Base-by-base conservation (phyloP, 2,888 invertebrate genomes). In the Cotesia congregata region DNA sequence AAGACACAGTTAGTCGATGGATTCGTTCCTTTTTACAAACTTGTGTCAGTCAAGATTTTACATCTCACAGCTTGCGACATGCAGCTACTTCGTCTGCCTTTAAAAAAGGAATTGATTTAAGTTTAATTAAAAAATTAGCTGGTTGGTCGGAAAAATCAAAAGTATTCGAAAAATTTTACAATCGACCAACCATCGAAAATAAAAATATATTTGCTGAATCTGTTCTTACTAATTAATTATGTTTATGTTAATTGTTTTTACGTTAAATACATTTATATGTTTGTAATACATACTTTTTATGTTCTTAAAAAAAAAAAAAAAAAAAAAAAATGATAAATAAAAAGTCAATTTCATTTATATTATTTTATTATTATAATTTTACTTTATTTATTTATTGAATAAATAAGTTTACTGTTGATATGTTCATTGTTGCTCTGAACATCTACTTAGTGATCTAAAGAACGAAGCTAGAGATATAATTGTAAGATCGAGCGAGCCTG, bases 91-190 rank as follows among this genome's bases (percentile, higher is more conserved):
- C 64, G 9, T 72, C 82, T 6, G 17, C 17, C 17, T 17, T 17
- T 17, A 17, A 17, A 17, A 17, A 17, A 17, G 0, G 1, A 17
- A 17, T 73, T 6, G 61, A 77, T 68, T 12, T 80, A 6, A 64
- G 61, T 0, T 1, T 62, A 1, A 77, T 79, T 17, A 67, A 65
- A 40, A 72, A 67, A 30, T 15, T 73, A 15, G 78, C 76, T 17
- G 75, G 79, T n/a, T 79, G 78, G 78, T 68, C 75, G 2, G 38
- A 65, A 1, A 76, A 76, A 7, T 78, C 76, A 0, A 65, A 50
- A 6, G 70, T 67, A n/a, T 79, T 79, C 64, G 61, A 61, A 7
- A 38, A 40, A 12, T 79, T 78, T 67, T 78, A 79, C 39, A 79
- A 79, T 17, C 61, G 69, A 61, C 76, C 76, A 6, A 50, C 74